A percentile compares a stretch with the other conserved stretches of the same genome.
These are phyloP conservation scores for Epicampocera succincta DNA, from an alignment of 2,888 invertebrate species.

Conservation along the genomic window DNA sequence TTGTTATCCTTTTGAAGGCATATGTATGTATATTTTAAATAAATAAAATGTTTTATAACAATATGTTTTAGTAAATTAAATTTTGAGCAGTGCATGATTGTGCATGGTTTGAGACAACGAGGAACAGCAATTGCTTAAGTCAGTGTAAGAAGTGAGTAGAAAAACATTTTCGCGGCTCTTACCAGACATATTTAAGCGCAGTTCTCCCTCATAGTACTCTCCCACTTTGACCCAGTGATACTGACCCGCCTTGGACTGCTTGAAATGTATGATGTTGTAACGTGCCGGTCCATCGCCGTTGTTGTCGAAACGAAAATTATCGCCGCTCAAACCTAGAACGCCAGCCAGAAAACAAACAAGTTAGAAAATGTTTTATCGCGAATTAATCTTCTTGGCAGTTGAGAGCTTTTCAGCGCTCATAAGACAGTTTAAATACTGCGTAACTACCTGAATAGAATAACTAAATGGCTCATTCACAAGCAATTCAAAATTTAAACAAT, in stretches of 20 bases:
- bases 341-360: too few species aligned
- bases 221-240: constrained; percentile 95
- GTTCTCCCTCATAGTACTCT: constrained; percentile 91
- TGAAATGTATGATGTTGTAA: constrained; percentile 97
- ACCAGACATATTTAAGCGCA: constrained; percentile 89
- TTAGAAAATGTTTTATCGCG: constrained; percentile 23
- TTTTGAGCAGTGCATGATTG: not conserved
- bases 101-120: not conserved
- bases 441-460: too few species aligned
- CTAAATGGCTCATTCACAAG: too few species aligned
- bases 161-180: too few species aligned
- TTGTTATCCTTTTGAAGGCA: constrained; percentile 9
- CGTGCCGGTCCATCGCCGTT: constrained; percentile 97
- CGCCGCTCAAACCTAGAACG: constrained; percentile 90
- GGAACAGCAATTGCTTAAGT: too few species aligned
- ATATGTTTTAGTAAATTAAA: constrained; percentile 5
- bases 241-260: constrained; percentile 87
- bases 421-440: too few species aligned
- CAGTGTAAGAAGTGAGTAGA: too few species aligned
- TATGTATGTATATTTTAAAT: too few species aligned
- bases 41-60: too few species aligned
- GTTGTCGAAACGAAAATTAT: constrained; percentile 93
- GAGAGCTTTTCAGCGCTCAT: too few species aligned
- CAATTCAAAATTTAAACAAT: too few species aligned
- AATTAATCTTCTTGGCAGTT: constrained; percentile 1